These are phyloP conservation scores for Callionymus lyra DNA, from an alignment of 2,113 vertebrate genomes.

Conservation along the genomic window DNA sequence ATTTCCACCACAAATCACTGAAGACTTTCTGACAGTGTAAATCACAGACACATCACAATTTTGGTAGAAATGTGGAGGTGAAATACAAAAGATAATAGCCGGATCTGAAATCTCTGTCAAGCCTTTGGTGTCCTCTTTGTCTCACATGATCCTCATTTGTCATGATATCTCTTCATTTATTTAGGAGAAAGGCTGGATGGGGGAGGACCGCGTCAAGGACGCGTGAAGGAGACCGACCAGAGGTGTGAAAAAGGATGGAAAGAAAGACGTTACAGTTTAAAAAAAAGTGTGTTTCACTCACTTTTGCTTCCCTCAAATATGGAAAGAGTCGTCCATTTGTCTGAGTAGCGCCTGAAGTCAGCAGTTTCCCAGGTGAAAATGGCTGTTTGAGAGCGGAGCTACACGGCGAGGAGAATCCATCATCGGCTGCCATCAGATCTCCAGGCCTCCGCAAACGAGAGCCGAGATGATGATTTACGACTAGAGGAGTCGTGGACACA, in stretches of 20 bases:
- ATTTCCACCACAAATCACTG: too few species aligned
- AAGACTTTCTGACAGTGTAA: too few species aligned
- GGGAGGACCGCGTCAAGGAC: constrained; percentile 45
- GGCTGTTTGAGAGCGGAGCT: constrained; percentile 26
- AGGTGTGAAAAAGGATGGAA: constrained; percentile 25
- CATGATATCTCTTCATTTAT: constrained; percentile 74
- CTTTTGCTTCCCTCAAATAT: constrained; percentile 19
- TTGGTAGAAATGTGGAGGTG: too few species aligned
- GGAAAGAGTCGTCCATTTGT: constrained; percentile 23
- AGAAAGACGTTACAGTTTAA: too few species aligned
- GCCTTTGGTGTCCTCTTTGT: constrained; percentile 31
- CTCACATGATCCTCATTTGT: constrained; percentile 61
- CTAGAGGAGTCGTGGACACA: constrained; percentile 4
- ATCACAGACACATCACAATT: too few species aligned
- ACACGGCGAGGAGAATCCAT: constrained; percentile 16
- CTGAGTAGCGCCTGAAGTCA: constrained; percentile 26
- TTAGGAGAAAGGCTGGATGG: constrained; percentile 51
- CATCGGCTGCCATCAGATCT: constrained; percentile 16
- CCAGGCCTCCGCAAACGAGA: constrained; percentile 1
- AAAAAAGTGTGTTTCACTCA: constrained; percentile 20
- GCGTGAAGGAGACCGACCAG: constrained; percentile 43
- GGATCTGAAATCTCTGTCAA: too few species aligned
- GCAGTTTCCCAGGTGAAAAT: constrained; percentile 34
- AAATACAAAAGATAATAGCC: too few species aligned
- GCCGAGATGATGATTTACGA: constrained; percentile 16